phyloP scores from a whole-genome alignment of 2,113 vertebrate species.

The Pseudolaguvia tuberculata region DNA sequence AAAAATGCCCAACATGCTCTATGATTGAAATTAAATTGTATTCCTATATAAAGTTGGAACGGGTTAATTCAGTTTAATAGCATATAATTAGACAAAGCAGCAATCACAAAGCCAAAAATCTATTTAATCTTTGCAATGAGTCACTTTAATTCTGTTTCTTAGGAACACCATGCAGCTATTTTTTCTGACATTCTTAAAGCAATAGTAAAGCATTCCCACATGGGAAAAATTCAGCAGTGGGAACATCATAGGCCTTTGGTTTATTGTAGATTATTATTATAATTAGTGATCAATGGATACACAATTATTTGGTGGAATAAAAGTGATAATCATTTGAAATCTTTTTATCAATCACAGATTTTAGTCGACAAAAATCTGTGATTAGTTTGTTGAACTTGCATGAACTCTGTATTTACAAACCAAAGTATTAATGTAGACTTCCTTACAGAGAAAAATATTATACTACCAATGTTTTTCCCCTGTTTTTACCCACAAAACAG shows the following conservation, averaged over 20 bases:
- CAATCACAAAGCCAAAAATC: neutral
- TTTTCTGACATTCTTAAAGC: constrained; percentile 15
- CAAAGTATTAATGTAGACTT: constrained; percentile 57
- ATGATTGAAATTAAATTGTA: constrained; percentile 44
- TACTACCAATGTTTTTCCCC: constrained; percentile 59
- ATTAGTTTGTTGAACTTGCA: constrained; percentile 44
- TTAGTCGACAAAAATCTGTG: constrained; percentile 37
- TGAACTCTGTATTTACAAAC: constrained; percentile 51
- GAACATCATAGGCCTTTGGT: neutral
- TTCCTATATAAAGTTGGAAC: constrained; percentile 6
- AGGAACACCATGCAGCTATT: constrained; percentile 12
- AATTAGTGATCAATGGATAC: neutral
- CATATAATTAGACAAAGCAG: constrained; percentile 13
- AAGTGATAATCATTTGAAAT: neutral
- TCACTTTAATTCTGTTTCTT: constrained; percentile 20
- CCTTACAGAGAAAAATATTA: constrained; percentile 60
- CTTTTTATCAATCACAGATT: too few relatives aligned
- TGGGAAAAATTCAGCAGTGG: neutral
- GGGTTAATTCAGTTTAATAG: constrained; percentile 10
- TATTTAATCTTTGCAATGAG: constrained; percentile 25
- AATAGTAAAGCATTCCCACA: constrained; percentile 34
- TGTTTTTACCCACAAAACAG: constrained; percentile 57
- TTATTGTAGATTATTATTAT: neutral
- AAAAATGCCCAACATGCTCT: constrained; percentile 45
- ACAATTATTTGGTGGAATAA: neutral